These are phyloP conservation scores for Centropus unirufus DNA, from an alignment of 2,113 vertebrate genomes.

Conservation along the genomic window DNA sequence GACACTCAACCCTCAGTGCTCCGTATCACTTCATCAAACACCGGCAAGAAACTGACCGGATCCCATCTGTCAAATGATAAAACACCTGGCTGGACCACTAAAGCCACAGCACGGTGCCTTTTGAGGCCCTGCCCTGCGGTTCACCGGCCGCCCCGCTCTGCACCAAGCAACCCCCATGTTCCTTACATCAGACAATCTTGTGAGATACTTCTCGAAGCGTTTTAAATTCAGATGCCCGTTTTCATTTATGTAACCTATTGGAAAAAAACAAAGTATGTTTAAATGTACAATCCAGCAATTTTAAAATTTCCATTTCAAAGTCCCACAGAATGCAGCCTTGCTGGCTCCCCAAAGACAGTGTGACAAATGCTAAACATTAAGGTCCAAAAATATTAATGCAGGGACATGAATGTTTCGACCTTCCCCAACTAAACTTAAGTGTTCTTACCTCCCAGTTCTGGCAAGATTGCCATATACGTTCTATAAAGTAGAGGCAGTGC, in stretches of 20 bases:
- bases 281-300: background rate
- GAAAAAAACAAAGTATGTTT: slow-evolving; percentile 7
- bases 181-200: slow-evolving; percentile 92
- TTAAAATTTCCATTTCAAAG: background rate
- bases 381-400: background rate
- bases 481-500: slow-evolving; percentile 95
- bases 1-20: background rate
- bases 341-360: background rate
- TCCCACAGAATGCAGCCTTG: background rate
- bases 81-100: background rate
- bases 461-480: slow-evolving; percentile 92
- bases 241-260: slow-evolving; percentile 96
- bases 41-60: background rate
- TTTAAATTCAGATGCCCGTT: slow-evolving; percentile 91
- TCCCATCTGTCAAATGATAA: background rate
- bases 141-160: background rate
- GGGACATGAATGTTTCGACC: background rate
- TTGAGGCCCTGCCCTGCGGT: background rate
- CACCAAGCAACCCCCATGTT: background rate
- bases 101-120: background rate
- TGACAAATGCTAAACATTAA: background rate
- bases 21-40: background rate
- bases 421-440: background rate
- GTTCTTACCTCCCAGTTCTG: slow-evolving; percentile 89
- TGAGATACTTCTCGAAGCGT: slow-evolving; percentile 95